Evolutionary conservation across 2,113 vertebrate species (phyloP).

Genomic region (Peromyscus californicus): DNA sequence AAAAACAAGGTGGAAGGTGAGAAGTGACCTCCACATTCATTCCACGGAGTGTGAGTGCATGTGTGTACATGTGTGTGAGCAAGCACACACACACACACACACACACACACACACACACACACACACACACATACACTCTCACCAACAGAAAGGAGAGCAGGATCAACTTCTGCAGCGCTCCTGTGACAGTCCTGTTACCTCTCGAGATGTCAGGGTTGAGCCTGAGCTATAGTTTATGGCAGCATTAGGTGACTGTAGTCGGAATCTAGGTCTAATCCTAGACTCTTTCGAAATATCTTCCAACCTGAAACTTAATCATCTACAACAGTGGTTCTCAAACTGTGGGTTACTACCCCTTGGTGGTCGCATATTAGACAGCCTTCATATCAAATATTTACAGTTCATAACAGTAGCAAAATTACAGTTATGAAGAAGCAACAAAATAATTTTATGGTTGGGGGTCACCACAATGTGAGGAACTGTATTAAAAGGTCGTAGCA

Average conservation of each 20-base stretch:
- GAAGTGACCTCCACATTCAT: not conserved
- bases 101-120: not conserved
- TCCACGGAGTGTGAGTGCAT: no score
- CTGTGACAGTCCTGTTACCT: not conserved
- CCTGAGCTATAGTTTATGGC: not conserved
- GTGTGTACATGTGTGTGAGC: not conserved
- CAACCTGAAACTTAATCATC: not conserved
- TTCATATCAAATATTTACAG: not conserved
- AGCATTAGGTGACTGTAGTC: not conserved
- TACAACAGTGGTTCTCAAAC: not conserved
- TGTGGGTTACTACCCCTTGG: not conserved
- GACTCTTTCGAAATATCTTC: not conserved
- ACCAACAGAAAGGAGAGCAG: not conserved
- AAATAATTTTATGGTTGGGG: not conserved
- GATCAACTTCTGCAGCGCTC: not conserved
- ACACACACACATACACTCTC: not conserved
- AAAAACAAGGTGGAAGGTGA: not conserved
- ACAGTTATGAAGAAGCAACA: not conserved
- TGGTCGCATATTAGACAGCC: not conserved
- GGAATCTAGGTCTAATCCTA: constrained; percentile 3
- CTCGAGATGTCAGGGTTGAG: not conserved
- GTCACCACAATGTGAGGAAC: not conserved
- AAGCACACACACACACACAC: not conserved
- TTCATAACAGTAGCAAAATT: not conserved
- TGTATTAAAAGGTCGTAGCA: not conserved